Evolutionary conservation across 2,888 invertebrate species (phyloP), one percentile per base, ranked within the genome.

Genomic region (Cremastinae sp.): DNA sequence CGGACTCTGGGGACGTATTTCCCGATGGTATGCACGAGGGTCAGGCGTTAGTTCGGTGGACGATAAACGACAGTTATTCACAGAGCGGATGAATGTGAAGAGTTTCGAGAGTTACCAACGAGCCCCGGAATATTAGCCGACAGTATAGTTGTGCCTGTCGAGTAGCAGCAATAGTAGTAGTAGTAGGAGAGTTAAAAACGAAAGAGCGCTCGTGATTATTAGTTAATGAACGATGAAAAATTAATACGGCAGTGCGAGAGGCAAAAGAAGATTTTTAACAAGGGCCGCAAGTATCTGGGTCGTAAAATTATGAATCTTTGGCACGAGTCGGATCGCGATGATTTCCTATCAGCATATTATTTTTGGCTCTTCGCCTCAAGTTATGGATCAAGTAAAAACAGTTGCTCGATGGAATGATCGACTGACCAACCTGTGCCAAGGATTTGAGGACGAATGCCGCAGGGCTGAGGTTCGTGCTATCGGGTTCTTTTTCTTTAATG

Each of bases 241-340:
- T 86, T 86, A 87, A 87, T 88, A 78, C 85, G 81, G 88, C 88
- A 87, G 88, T 88, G 88, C 87, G 82, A 88, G 81, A 88, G 88
- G 87, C 87, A 78, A 81, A 82, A 85, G 81, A 83, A 79, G 81
- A 65, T 78, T 64, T 18, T 43, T 54, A 20, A 61, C 45, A 28
- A 45, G 45, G 45, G 59, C n/a, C 45, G 20, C 28, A 61, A 61
- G 45, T 45, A 61, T 45, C 34, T 36, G 45, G 12, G 9, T 36
- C 34, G 10, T 49, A 62, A 22, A 36, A 18, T 28, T 62, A 34
- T 8, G 14, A 49, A 62, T 66, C 38, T 38, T 68, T 73, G 75
- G 68, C 72, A 75, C 56, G 16, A 66, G 58, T 72, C 38, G 54
- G 56, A 56, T 36, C 12, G 28, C 38, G 14, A 12, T 8, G 16